A percentile compares a stretch with the other conserved stretches of the same genome.
Evolutionary conservation across 2,113 vertebrate species (phyloP).

Genomic region (Tyrannus savana): DNA sequence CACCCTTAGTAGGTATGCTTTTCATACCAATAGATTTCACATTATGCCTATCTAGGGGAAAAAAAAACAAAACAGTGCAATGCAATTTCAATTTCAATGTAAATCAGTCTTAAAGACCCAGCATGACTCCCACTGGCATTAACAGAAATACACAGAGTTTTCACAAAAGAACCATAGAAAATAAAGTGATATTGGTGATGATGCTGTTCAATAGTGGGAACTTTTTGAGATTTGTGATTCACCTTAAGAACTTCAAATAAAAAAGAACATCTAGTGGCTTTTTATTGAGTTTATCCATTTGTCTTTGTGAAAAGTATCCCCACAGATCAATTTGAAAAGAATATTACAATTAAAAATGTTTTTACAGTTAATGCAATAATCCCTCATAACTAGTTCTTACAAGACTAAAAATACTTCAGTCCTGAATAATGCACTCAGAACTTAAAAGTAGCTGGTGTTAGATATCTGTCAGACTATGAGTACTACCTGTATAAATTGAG

Average conservation of each 20-base stretch:
- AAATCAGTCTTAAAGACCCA: neutral
- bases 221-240: neutral
- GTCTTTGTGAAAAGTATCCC: neutral
- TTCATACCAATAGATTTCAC: neutral
- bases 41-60: neutral
- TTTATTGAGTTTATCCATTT: neutral
- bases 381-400: neutral
- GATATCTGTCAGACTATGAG: neutral
- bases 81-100: neutral
- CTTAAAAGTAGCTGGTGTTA: neutral
- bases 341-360: neutral
- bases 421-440: neutral
- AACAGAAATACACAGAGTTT: neutral
- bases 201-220: neutral
- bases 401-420: neutral
- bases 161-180: neutral
- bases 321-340: neutral
- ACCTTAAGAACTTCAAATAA: neutral
- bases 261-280: neutral
- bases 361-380: neutral
- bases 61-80: neutral
- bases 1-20: neutral
- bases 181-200: neutral
- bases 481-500: neutral
- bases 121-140: neutral